A percentile compares a stretch with the other conserved stretches of the same genome.
phyloP scores from a whole-genome alignment of 2,888 invertebrate species.

The Platycnemis pennipes region DNA sequence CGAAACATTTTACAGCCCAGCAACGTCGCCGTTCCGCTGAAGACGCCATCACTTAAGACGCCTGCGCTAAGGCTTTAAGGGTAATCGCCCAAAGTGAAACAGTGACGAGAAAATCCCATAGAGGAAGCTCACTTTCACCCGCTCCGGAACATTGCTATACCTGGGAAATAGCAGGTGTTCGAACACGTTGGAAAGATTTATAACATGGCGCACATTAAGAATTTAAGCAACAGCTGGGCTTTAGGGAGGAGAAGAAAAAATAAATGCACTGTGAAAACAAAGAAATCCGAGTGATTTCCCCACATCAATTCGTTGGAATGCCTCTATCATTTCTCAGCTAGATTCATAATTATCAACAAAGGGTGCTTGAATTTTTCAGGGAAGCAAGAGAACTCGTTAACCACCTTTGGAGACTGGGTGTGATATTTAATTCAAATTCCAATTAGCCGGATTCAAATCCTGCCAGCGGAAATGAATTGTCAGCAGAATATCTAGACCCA shows the following conservation, averaged over 20 bases:
- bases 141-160: neutral
- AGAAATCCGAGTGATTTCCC: neutral
- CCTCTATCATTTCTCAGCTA: neutral
- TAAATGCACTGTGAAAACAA: neutral
- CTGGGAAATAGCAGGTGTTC: slow-evolving; percentile 12
- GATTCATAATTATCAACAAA: neutral
- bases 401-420: no score
- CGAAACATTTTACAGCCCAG: neutral
- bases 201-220: neutral
- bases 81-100: neutral
- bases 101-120: neutral
- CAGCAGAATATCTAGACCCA: no score
- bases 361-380: neutral
- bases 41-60: no score
- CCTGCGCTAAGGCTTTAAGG: neutral
- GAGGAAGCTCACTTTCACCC: neutral
- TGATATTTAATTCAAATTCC: no score
- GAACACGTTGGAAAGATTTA: neutral
- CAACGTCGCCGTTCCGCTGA: neutral
- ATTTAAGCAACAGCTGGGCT: neutral
- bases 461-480: no score
- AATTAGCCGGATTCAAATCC: no score
- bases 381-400: no score
- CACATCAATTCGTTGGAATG: neutral
- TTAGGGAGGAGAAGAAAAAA: neutral